phyloP scores from a whole-genome alignment of 2,888 invertebrate species.

The Eristalis tenax region DNA sequence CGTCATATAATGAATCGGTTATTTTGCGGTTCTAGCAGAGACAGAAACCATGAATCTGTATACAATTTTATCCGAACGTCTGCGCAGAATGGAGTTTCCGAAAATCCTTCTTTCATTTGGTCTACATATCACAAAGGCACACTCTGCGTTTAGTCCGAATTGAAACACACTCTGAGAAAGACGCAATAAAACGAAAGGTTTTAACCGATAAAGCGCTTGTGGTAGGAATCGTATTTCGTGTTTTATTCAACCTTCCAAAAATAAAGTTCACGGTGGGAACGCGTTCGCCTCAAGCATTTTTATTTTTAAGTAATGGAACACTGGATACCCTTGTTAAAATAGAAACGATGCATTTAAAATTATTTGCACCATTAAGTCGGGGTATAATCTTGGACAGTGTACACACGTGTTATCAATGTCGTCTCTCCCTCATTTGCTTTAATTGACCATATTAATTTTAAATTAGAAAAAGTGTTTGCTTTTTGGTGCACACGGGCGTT shows the following conservation, averaged over 20 bases:
- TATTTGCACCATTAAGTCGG: neutral
- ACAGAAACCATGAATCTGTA: neutral
- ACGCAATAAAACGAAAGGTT: neutral
- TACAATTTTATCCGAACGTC: constrained; percentile 8
- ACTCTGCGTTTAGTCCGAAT: constrained; percentile 17
- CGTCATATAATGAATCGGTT: constrained; percentile 52
- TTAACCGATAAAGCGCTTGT: constrained; percentile 1
- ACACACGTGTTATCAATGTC: constrained; percentile 19
- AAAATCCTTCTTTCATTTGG: neutral
- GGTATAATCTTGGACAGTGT: constrained; percentile 14
- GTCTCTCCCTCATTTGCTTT: neutral
- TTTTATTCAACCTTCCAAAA: neutral
- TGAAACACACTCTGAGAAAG: neutral
- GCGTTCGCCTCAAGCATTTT: neutral
- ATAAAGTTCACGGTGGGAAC: neutral
- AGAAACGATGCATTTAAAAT: neutral
- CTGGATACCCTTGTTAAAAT: neutral
- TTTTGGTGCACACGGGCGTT: constrained; percentile 6
- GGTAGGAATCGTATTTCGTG: constrained; percentile 39
- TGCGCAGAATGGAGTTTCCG: constrained; percentile 27
- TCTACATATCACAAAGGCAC: neutral
- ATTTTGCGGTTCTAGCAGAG: constrained; percentile 38
- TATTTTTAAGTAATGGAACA: neutral
- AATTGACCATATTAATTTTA: constrained; percentile 42
- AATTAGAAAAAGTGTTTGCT: constrained; percentile 46